These are phyloP conservation scores for Ptilodon capucinus DNA, from an alignment of 2,888 invertebrate genomes.

Conservation along the genomic window DNA sequence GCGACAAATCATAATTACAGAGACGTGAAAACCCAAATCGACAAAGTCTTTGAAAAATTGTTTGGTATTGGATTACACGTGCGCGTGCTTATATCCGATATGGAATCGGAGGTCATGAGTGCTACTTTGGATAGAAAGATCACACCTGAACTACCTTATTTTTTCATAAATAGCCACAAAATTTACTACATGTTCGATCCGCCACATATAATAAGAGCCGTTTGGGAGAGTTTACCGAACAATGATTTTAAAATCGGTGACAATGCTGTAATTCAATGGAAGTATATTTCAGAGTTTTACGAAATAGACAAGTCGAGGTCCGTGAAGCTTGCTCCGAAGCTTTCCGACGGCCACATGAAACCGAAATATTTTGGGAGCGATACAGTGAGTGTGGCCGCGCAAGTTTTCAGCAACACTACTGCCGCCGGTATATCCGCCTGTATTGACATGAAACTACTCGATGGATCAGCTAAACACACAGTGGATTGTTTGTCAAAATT, in stretches of 20 bases:
- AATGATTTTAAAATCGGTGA: slow-evolving; percentile 4
- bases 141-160: slow-evolving; percentile 4
- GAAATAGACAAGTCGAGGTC: slow-evolving; percentile 14
- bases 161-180: slow-evolving; percentile 9
- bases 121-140: slow-evolving; percentile 5
- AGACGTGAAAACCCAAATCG: slow-evolving; percentile 8
- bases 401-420: slow-evolving; percentile 26
- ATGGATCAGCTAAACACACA: slow-evolving; percentile 17
- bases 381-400: slow-evolving; percentile 8
- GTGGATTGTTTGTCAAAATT: slow-evolving; percentile 23
- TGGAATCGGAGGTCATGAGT: slow-evolving; percentile 8
- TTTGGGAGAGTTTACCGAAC: slow-evolving; percentile 10
- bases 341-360: slow-evolving; percentile 19
- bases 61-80: slow-evolving; percentile 24
- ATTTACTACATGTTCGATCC: slow-evolving; percentile 31
- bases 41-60: slow-evolving; percentile 11
- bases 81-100: slow-evolving; percentile 23
- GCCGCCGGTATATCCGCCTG: slow-evolving; percentile 26
- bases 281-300: slow-evolving; percentile 22
- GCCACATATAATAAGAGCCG: slow-evolving; percentile 16
- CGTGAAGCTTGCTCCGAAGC: slow-evolving; percentile 20
- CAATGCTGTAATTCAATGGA: slow-evolving; percentile 14
- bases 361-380: slow-evolving; percentile 9
- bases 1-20: slow-evolving; percentile 5
- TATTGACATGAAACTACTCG: slow-evolving; percentile 15